phyloP scores from a whole-genome alignment of 2,113 vertebrate genomes.

The Paracanthobrama guichenoti region DNA sequence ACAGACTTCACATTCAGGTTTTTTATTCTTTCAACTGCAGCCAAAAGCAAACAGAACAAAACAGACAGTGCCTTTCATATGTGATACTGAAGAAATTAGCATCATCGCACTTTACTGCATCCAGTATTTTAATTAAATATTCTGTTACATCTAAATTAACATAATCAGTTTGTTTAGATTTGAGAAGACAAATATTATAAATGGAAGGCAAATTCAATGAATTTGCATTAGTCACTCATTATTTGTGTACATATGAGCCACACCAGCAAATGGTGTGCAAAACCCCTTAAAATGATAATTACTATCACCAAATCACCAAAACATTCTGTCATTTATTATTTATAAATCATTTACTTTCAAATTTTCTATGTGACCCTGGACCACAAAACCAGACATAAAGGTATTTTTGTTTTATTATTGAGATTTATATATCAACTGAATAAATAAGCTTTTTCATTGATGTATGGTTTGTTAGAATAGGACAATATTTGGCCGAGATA shows the following conservation, averaged over 20 bases:
- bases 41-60: slow-evolving; percentile 6
- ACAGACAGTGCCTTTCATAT: background rate
- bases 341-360: background rate
- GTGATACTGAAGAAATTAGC: background rate
- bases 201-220: slow-evolving; percentile 12
- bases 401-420: too few relatives aligned
- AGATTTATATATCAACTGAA: too few relatives aligned
- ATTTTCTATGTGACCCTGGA: background rate
- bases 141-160: background rate
- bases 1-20: slow-evolving; percentile 1
- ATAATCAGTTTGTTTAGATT: slow-evolving; percentile 12
- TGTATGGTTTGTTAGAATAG: too few relatives aligned
- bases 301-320: background rate
- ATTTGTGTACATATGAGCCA: background rate
- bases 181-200: background rate
- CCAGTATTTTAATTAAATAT: background rate
- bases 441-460: too few relatives aligned
- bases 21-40: background rate
- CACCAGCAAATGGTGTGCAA: background rate
- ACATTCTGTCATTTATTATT: background rate
- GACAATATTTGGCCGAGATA: too few relatives aligned
- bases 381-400: too few relatives aligned
- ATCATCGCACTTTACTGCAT: background rate
- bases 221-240: background rate
- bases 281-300: background rate